Evolutionary conservation across 2,113 vertebrate species (phyloP).

Genomic region (Callionymus lyra): DNA sequence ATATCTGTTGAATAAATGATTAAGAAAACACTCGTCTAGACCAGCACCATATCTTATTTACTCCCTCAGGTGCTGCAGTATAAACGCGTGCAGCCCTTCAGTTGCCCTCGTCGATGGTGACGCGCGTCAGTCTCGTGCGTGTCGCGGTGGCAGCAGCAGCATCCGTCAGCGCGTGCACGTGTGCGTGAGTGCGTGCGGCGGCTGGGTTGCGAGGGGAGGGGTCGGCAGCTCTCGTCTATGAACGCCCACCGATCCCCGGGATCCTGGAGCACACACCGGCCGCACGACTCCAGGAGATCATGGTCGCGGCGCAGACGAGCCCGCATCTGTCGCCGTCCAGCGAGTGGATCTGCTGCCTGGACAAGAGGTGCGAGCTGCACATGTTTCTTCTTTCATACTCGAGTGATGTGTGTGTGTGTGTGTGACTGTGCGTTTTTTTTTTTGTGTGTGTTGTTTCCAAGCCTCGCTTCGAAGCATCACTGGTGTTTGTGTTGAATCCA

Average conservation of each 20-base stretch:
- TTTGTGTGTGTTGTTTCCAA: no score
- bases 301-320: constrained; percentile 84
- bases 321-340: constrained; percentile 74
- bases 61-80: background rate
- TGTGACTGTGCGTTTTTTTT: background rate
- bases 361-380: constrained; percentile 79
- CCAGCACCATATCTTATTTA: no score
- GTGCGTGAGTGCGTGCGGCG: constrained; percentile 19
- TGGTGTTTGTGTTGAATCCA: background rate
- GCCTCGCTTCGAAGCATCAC: background rate
- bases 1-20: no score
- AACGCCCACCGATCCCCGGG: constrained; percentile 50
- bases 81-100: constrained; percentile 2
- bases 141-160: constrained; percentile 21
- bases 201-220: constrained; percentile 38
- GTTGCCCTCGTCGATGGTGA: constrained; percentile 8
- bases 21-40: no score
- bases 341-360: constrained; percentile 92
- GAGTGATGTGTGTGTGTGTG: constrained; percentile 38
- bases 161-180: constrained; percentile 16
- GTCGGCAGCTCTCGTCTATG: constrained; percentile 40
- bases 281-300: constrained; percentile 61
- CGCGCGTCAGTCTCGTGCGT: constrained; percentile 23
- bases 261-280: constrained; percentile 40
- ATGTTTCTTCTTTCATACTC: constrained; percentile 20